These are phyloP conservation scores for Hylomyscus alleni DNA, from an alignment of 2,797 vertebrate species.

Conservation along the genomic window DNA sequence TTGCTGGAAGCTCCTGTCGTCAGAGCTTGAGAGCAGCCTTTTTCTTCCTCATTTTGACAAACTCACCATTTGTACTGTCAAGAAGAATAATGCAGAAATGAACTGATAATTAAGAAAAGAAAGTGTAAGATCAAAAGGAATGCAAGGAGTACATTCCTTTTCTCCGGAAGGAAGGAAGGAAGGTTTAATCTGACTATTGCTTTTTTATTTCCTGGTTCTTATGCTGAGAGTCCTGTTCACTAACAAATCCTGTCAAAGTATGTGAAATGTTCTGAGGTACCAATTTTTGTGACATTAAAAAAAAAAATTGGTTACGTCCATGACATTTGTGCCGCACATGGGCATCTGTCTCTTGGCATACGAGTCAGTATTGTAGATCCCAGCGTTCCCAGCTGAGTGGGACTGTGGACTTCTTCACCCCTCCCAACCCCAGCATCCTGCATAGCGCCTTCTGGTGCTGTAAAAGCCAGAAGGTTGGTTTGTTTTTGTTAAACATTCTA, in stretches of 20 bases:
- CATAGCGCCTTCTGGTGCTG: not conserved
- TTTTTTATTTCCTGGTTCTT: slow-evolving; percentile 40
- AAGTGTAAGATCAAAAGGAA: not conserved
- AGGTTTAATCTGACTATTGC: slow-evolving; percentile 4
- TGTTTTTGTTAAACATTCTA: not conserved
- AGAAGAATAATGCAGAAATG: not conserved
- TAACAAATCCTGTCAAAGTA: slow-evolving; percentile 27
- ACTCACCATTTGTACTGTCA: not conserved
- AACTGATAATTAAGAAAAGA: slow-evolving; percentile 12
- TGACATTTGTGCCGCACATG: not conserved
- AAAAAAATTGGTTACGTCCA: not conserved
- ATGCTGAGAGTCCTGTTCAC: slow-evolving; percentile 23
- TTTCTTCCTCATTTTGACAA: not conserved
- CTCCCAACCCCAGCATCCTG: not conserved
- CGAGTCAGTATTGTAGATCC: too few species aligned
- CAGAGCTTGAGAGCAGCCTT: not conserved
- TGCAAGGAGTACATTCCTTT: not conserved
- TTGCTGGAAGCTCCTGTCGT: not conserved
- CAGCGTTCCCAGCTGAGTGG: not conserved
- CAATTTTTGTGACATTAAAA: slow-evolving; percentile 50
- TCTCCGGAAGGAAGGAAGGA: not conserved
- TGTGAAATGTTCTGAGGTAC: not conserved
- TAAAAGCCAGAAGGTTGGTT: not conserved
- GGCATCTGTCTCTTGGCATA: too few species aligned
- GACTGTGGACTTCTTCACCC: not conserved